Evolutionary conservation across 2,113 vertebrate genomes (phyloP), one percentile per base, ranked within the genome.

Genomic region (Onychorhynchus coronatus): DNA sequence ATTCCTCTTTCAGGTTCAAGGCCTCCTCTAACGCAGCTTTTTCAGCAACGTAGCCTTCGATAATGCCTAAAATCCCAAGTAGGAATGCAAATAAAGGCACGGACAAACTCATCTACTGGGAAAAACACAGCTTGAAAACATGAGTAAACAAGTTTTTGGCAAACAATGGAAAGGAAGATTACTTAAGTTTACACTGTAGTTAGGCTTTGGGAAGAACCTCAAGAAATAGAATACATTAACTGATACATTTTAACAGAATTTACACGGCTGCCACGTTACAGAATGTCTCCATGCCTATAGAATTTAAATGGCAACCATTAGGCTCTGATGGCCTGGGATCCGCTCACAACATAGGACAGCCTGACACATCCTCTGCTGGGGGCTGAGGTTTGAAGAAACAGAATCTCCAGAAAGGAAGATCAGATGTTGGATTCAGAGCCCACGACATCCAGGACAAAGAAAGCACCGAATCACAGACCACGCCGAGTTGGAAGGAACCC

Each of bases 41-140:
- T 97, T 99, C 99, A 61, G 97, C 98, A 81, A 98, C 96, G 8
- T 99, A 99, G 50, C 99, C 99, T 61, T 99, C 99, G 5, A 99
- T 95, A 79, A 99, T 97, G 30, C 99, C 99, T 99, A 70, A 63
- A 94, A 96, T 27, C 33, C 82, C 88, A 95, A 93, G 67, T 9
- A 15, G 80, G 61, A 93, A 46, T 5, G 70, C 52, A 89, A 85
- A 78, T 30, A 74, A 86, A 74, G 21, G 6, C 65, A 23, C 0
- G 56, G 24, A 44, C 5, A 89, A 65, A 44, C 22, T 63, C 33
- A 71, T 14, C 22, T 27, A 2, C 1, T 55, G 39, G 33, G 56
- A 61, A 75, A 63, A 74, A 75, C n/a, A 13, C 10, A 68, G 16
- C 28, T 41, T 81, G 65, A 77, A 91, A 76, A 88, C 8, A 55